Evolutionary conservation across 2,888 invertebrate genomes (phyloP).

Genomic region (Seira sanloemensis): DNA sequence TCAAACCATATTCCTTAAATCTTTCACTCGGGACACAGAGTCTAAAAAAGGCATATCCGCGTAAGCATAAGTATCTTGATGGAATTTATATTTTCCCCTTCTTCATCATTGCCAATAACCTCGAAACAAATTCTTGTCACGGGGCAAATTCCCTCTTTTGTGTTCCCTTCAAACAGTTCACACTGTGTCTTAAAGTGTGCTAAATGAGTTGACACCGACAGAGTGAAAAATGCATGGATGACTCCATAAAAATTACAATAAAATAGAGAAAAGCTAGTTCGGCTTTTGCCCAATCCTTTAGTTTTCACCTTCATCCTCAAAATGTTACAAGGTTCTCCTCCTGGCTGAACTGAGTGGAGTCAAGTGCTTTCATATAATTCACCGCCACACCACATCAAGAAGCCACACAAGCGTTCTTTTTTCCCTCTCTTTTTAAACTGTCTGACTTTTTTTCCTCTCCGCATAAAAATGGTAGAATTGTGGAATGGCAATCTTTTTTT

Average conservation of each 20-base stretch:
- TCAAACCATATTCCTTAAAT: background rate
- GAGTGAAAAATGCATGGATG: background rate
- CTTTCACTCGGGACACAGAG: background rate
- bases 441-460: too few species aligned
- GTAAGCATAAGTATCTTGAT: background rate
- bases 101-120: slow-evolving; percentile 21
- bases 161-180: background rate
- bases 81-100: background rate
- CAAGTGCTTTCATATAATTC: background rate
- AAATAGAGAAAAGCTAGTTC: background rate
- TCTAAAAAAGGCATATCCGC: too few species aligned
- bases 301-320: background rate
- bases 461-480: too few species aligned
- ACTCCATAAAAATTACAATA: background rate
- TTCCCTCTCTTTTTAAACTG: background rate
- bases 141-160: background rate
- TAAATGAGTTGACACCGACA: slow-evolving; percentile 11
- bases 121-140: slow-evolving; percentile 29
- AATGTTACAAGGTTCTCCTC: background rate
- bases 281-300: background rate
- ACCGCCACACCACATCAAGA: background rate
- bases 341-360: background rate
- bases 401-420: background rate
- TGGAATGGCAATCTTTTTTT: too few species aligned
- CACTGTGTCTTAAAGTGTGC: background rate